Evolutionary conservation across 1,140 invertebrate species (phyloP).

Genomic region (Hyposmocoma kahamanoa): DNA sequence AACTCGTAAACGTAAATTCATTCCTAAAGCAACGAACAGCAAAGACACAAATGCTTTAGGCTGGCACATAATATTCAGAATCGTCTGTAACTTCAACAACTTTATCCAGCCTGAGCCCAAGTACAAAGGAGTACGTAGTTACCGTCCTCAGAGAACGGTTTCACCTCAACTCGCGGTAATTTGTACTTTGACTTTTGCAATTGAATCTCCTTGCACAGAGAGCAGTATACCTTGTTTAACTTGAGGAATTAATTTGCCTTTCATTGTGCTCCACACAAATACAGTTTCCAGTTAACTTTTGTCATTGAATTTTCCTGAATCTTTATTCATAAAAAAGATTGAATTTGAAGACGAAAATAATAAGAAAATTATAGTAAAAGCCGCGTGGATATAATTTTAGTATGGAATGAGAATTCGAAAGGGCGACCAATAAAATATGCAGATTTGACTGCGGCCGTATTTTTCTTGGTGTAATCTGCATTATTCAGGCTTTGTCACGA

Average conservation of each 20-base stretch:
- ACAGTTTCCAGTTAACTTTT: too few species aligned
- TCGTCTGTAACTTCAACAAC: slow-evolving; percentile 17
- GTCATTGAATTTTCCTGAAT: too few species aligned
- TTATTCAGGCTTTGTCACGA: slow-evolving; percentile 72
- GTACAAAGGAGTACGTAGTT: slow-evolving; percentile 27
- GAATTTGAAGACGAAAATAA: too few species aligned
- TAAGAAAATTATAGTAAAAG: too few species aligned
- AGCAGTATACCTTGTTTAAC: slow-evolving; percentile 13
- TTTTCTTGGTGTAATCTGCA: slow-evolving; percentile 72
- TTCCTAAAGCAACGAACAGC: slow-evolving; percentile 32
- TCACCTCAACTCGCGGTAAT: slow-evolving; percentile 29
- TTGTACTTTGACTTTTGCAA: slow-evolving; percentile 37
- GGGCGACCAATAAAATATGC: slow-evolving; percentile 64
- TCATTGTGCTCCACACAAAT: too few species aligned
- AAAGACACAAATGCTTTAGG: slow-evolving; percentile 32
- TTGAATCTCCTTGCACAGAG: slow-evolving; percentile 22
- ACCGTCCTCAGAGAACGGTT: slow-evolving; percentile 17
- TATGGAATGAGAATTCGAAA: not conserved
- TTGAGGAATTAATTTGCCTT: slow-evolving; percentile 27
- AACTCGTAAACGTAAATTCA: slow-evolving; percentile 46
- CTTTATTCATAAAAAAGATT: too few species aligned
- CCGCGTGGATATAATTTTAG: too few species aligned
- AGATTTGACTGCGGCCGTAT: slow-evolving; percentile 70
- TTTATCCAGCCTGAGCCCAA: slow-evolving; percentile 14
- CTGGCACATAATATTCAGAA: slow-evolving; percentile 30